Evolutionary conservation across 2,113 vertebrate species (phyloP).

Genomic region (Eudorcas thomsonii): DNA sequence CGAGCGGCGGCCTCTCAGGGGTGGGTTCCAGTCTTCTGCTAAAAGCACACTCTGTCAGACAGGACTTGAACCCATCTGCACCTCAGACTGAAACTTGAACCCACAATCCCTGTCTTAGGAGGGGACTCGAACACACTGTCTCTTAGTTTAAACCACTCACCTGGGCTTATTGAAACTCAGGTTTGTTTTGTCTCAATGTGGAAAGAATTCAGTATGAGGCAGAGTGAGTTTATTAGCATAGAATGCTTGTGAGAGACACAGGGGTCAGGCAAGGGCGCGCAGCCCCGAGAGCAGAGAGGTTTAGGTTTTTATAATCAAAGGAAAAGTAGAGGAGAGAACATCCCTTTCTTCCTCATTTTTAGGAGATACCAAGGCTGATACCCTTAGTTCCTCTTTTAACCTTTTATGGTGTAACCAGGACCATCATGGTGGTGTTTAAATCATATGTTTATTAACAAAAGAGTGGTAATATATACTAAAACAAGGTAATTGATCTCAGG

Average conservation of each 20-base stretch:
- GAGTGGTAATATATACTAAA: neutral
- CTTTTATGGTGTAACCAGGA: neutral
- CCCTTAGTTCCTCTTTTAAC: neutral
- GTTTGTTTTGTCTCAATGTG: neutral
- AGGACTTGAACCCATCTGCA: neutral
- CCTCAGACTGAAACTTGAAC: neutral
- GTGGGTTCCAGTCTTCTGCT: neutral
- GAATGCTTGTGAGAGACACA: neutral
- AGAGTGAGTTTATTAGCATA: neutral
- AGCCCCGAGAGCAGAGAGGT: neutral
- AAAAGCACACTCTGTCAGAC: neutral
- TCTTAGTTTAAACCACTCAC: neutral
- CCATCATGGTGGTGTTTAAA: neutral
- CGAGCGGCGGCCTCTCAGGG: neutral
- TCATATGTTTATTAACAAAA: neutral
- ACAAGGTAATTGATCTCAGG: neutral
- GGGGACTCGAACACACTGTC: neutral
- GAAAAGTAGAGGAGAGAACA: neutral
- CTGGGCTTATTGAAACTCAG: neutral
- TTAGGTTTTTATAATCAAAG: neutral
- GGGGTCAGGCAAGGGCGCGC: neutral
- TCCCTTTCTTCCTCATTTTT: neutral
- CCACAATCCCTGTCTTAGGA: neutral
- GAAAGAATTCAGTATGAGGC: neutral
- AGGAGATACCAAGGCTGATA: neutral